A percentile compares a stretch with the other conserved stretches of the same genome.
phyloP scores from a whole-genome alignment of 2,888 invertebrate genomes.

The Drosophila ochracea region DNA sequence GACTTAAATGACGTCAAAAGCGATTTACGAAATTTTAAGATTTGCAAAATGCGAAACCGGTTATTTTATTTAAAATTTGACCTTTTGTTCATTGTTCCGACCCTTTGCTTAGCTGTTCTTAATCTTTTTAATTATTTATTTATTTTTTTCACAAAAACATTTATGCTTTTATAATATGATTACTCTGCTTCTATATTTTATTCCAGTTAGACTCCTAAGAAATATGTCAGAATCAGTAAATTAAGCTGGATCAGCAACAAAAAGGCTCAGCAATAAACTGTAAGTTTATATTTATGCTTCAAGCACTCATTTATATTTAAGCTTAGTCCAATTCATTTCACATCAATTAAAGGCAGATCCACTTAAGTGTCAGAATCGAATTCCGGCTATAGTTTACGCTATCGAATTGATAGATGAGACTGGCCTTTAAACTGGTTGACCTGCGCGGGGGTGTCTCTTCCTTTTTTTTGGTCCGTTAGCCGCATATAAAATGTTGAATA shows the following conservation, averaged over 20 bases:
- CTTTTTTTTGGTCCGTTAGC: constrained; percentile 15
- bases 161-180: constrained; percentile 37
- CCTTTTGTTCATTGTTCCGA: constrained; percentile 53
- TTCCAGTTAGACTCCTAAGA: constrained; percentile 61
- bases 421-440: constrained; percentile 69
- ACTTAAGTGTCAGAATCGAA: constrained; percentile 10
- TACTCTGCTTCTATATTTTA: constrained; percentile 30
- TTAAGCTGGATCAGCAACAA: constrained; percentile 52
- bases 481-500: constrained; percentile 52
- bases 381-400: constrained; percentile 44
- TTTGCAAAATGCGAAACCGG: constrained; percentile 61
- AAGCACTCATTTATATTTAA: constrained; percentile 18
- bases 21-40: constrained; percentile 36
- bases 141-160: constrained; percentile 50
- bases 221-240: constrained; percentile 62
- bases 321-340: constrained; percentile 59
- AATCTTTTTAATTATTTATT: constrained; percentile 58
- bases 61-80: constrained; percentile 63
- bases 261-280: constrained; percentile 47
- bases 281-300: constrained; percentile 55
- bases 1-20: constrained; percentile 45
- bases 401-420: constrained; percentile 76
- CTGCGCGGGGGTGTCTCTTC: constrained; percentile 60
- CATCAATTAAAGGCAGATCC: constrained; percentile 46
- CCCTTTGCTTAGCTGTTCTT: constrained; percentile 58